Conservation (phyloP, 2,113 vertebrate genomes). For the Tachuris rubrigastra region DNA sequence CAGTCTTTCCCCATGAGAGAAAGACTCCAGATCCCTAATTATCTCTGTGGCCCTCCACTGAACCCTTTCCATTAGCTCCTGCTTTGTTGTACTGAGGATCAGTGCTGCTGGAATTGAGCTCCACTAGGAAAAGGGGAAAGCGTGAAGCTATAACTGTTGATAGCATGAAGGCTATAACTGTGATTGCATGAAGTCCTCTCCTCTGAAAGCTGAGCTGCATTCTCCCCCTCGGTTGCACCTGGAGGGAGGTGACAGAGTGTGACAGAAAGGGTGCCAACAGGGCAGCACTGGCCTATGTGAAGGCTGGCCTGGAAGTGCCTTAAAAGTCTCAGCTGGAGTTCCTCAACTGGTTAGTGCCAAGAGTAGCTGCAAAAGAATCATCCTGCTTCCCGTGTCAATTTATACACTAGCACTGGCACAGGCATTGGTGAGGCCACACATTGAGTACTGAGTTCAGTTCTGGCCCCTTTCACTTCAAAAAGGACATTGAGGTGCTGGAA, state of each 20-base stretch:
- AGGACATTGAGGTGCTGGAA: background rate
- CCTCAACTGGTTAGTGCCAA: background rate
- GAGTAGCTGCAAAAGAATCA: background rate
- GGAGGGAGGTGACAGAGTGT: background rate
- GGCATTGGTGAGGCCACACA: background rate
- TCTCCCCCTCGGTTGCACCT: background rate
- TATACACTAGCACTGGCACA: background rate
- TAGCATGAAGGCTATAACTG: background rate
- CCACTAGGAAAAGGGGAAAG: background rate
- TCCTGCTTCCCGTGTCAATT: background rate
- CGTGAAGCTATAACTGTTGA: too few relatives aligned
- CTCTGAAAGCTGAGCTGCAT: background rate
- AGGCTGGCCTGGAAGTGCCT: background rate
- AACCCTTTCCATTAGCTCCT: background rate
- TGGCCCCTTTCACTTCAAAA: background rate
- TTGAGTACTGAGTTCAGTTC: background rate
- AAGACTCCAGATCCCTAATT: background rate
- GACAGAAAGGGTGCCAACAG: background rate
- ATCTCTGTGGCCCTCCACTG: background rate
- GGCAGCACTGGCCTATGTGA: background rate
- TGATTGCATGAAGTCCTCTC: background rate
- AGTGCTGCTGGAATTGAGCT: background rate
- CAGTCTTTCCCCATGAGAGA: background rate
- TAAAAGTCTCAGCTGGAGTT: background rate
- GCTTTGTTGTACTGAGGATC: background rate